Percentiles rank a stretch among this genome's conserved stretches.
These are phyloP conservation scores for Noctua comes DNA, from an alignment of 2,888 invertebrate genomes.

Conservation along the genomic window DNA sequence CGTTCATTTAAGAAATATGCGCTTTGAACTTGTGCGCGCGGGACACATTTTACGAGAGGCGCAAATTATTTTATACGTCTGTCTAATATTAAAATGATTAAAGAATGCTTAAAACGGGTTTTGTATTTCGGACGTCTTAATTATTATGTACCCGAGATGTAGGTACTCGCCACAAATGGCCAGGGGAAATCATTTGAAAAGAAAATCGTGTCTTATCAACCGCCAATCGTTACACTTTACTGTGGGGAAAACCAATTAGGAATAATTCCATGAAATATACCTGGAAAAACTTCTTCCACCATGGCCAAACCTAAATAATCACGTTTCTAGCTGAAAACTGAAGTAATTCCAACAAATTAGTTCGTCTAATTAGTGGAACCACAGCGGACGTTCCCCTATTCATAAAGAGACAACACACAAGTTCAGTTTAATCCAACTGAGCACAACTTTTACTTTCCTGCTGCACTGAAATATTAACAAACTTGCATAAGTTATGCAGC, in stretches of 20 bases:
- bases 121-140: conserved; percentile 38
- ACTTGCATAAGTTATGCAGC: conserved; percentile 86
- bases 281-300: conserved; percentile 20
- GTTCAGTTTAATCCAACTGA: conserved; percentile 63
- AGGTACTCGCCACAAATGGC: conserved; percentile 8
- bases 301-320: conserved; percentile 23
- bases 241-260: conserved; percentile 30
- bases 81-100: conserved; percentile 62
- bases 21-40: conserved; percentile 66
- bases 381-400: conserved; percentile 61
- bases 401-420: conserved; percentile 64
- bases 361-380: conserved; percentile 55
- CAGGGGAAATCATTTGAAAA: conserved; percentile 33
- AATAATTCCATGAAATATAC: conserved; percentile 28
- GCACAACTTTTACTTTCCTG: conserved; percentile 86
- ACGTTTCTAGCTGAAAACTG: conserved; percentile 44
- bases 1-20: conserved; percentile 62
- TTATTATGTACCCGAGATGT: conserved; percentile 21
- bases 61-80: conserved; percentile 62
- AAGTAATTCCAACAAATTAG: conserved; percentile 65
- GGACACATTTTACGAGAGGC: conserved; percentile 64
- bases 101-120: conserved; percentile 57
- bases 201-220: conserved; percentile 50
- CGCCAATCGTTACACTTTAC: conserved; percentile 37
- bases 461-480: conserved; percentile 86